Evolutionary conservation across 2,113 vertebrate species (phyloP).

Genomic region (Aphyosemion australe): DNA sequence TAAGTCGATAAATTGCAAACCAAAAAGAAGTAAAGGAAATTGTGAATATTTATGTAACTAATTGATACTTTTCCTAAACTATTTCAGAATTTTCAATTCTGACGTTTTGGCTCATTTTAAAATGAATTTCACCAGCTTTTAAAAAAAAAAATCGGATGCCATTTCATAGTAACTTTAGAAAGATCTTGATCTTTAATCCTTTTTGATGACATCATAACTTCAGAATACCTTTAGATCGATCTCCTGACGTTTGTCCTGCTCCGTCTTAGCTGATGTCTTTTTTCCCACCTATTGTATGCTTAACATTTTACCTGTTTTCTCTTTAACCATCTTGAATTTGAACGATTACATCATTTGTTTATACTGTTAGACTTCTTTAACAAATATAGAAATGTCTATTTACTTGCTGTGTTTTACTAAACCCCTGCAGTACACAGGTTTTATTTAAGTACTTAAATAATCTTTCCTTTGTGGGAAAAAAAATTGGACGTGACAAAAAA

Average conservation of each 20-base stretch:
- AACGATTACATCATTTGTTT: slow-evolving; percentile 37
- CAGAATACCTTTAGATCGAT: slow-evolving; percentile 60
- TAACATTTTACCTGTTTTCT: slow-evolving; percentile 60
- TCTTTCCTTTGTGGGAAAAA: slow-evolving; percentile 74
- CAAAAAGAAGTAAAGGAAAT: slow-evolving; percentile 6
- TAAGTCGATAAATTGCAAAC: slow-evolving; percentile 80
- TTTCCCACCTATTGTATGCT: slow-evolving; percentile 71
- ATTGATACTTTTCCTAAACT: slow-evolving; percentile 39
- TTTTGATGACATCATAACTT: slow-evolving; percentile 32
- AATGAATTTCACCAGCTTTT: slow-evolving; percentile 29
- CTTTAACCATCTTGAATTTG: slow-evolving; percentile 44
- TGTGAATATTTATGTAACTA: neutral
- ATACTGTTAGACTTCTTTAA: slow-evolving; percentile 32
- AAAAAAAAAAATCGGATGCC: neutral
- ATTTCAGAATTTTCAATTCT: slow-evolving; percentile 17
- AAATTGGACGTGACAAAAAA: slow-evolving; percentile 52
- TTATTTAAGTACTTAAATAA: slow-evolving; percentile 69
- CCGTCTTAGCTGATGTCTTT: slow-evolving; percentile 77
- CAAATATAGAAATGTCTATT: slow-evolving; percentile 49
- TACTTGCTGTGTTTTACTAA: slow-evolving; percentile 68
- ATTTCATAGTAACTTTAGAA: neutral
- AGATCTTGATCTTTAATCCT: slow-evolving; percentile 31
- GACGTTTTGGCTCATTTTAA: slow-evolving; percentile 8
- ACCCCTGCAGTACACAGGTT: slow-evolving; percentile 80
- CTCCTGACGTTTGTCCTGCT: slow-evolving; percentile 51